phyloP scores from a whole-genome alignment of 2,797 vertebrate species.

The Melanotaenia nigrans region DNA sequence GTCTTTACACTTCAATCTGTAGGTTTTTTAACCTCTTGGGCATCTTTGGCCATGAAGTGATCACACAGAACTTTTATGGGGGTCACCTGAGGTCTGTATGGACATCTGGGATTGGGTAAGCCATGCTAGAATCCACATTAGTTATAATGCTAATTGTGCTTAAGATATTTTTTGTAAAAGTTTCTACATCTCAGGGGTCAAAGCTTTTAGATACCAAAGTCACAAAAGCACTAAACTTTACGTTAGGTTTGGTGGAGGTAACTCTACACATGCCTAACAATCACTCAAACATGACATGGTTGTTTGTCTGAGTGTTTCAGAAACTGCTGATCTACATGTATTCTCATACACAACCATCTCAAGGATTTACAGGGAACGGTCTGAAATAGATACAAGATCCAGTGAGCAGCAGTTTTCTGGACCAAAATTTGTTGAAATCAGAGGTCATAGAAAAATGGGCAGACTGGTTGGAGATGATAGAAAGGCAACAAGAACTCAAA shows the following conservation, averaged over 20 bases:
- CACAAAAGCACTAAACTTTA: not conserved
- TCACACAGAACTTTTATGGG: conserved; percentile 5
- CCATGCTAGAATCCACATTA: not conserved
- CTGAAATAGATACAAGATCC: no score
- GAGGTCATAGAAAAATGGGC: no score
- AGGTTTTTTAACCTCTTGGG: conserved; percentile 31
- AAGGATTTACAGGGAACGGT: no score
- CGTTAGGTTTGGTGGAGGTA: not conserved
- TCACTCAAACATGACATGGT: no score
- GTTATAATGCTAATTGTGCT: not conserved
- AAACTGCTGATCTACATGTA: no score
- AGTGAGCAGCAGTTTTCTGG: no score
- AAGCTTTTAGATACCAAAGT: not conserved
- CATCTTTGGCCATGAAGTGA: conserved; percentile 35
- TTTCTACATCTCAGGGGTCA: not conserved
- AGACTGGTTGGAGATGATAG: no score
- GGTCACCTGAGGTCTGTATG: not conserved
- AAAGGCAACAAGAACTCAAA: no score
- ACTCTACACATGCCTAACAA: not conserved
- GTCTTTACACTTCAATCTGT: not conserved
- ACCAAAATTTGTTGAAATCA: no score
- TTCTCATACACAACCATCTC: no score
- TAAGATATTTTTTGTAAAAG: not conserved
- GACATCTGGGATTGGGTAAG: no score
- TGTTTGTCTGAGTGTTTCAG: no score